Evolutionary conservation across 53 echinoderm and acorn worm genomes (phyloP).

Genomic region (Holothuria leucospilota): DNA sequence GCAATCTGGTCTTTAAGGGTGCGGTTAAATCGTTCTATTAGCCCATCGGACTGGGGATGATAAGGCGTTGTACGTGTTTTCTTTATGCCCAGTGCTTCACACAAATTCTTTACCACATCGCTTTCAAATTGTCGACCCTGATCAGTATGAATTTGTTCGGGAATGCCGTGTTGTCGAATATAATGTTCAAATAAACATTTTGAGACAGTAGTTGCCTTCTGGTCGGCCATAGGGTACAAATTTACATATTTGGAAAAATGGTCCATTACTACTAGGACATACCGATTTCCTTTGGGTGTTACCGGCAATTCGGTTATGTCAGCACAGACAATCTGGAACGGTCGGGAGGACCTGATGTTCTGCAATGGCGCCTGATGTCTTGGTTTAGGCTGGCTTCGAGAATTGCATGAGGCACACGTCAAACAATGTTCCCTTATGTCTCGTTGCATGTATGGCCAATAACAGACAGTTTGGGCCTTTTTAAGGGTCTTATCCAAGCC

Average conservation of each 20-base stretch:
- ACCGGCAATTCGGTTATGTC: conserved; percentile 50
- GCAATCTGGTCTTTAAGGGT: conserved; percentile 6
- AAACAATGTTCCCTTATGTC: conserved; percentile 38
- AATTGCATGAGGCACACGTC: conserved; percentile 44
- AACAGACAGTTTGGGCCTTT: conserved; percentile 1
- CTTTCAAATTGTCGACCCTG: conserved; percentile 61
- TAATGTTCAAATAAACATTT: conserved; percentile 52
- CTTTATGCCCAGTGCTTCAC: not conserved
- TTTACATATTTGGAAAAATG: conserved; percentile 3
- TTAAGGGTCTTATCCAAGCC: conserved; percentile 43
- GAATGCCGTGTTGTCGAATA: conserved; percentile 52
- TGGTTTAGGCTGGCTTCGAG: conserved; percentile 41
- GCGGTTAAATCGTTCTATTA: conserved; percentile 42
- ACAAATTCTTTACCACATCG: not conserved
- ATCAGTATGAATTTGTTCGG: conserved; percentile 48
- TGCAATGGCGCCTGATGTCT: conserved; percentile 25
- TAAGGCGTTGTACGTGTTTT: conserved; percentile 49
- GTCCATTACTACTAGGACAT: not conserved
- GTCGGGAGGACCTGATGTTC: conserved; percentile 31
- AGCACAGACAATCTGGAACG: conserved; percentile 46
- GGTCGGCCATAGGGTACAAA: conserved; percentile 52
- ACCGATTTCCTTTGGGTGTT: not conserved
- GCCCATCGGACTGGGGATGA: conserved; percentile 50
- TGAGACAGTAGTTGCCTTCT: conserved; percentile 50
- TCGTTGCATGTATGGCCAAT: conserved; percentile 54